phyloP scores from a whole-genome alignment of 2,113 vertebrate genomes.

The Rhagologus leucostigma region DNA sequence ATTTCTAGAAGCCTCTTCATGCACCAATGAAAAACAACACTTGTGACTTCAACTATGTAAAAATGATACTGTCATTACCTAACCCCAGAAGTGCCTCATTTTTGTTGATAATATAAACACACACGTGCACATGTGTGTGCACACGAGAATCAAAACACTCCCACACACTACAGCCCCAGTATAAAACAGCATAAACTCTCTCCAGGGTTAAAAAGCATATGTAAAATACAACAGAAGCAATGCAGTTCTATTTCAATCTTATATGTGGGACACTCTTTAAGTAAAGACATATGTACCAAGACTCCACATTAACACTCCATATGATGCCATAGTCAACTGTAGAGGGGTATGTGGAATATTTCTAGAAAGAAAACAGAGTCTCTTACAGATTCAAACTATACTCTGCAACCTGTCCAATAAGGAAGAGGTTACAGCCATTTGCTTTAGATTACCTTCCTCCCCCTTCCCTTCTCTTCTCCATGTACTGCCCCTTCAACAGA shows the following conservation, averaged over 20 bases:
- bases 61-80: not conserved
- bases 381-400: not conserved
- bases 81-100: not conserved
- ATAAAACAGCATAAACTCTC: not conserved
- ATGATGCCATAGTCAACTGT: fast-evolving
- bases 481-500: not conserved
- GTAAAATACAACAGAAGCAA: not conserved
- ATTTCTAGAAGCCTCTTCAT: not conserved
- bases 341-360: not conserved
- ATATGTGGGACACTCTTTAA: fast-evolving
- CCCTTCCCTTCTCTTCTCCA: not conserved
- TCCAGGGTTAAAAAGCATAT: not conserved
- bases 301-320: not conserved
- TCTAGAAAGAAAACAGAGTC: not conserved
- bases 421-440: not conserved
- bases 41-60: not conserved
- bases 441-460: not conserved
- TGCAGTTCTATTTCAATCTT: not conserved
- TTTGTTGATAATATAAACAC: not conserved
- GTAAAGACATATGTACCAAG: not conserved
- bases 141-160: not conserved
- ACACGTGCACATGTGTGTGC: fast-evolving
- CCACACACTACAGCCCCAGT: not conserved
- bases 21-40: not conserved
- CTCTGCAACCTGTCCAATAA: not conserved